Conservation (phyloP, 1,140 invertebrate species). For the Dermatophagoides farinae region DNA sequence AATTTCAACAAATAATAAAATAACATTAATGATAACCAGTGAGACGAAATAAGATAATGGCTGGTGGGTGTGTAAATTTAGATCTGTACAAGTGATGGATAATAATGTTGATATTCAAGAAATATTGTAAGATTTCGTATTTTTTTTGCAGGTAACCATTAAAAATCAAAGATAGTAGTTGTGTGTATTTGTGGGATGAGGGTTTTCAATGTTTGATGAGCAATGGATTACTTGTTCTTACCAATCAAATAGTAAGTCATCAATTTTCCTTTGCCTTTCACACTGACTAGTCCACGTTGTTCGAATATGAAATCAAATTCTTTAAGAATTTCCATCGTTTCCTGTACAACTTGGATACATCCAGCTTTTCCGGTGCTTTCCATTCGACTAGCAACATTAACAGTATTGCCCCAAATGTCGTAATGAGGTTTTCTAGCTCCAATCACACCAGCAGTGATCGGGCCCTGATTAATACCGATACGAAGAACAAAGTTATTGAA, state of each 20-base stretch:
- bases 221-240: neutral
- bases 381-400: slow-evolving; percentile 87
- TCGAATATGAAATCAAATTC: slow-evolving; percentile 73
- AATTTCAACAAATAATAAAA: too few species aligned
- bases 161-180: too few species aligned
- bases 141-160: too few species aligned
- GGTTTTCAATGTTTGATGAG: too few species aligned
- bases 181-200: too few species aligned
- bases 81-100: too few species aligned
- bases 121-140: too few species aligned
- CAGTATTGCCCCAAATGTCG: slow-evolving; percentile 76
- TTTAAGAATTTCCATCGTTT: slow-evolving; percentile 63
- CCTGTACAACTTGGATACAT: slow-evolving; percentile 81
- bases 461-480: slow-evolving; percentile 87
- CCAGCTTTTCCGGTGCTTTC: slow-evolving; percentile 88
- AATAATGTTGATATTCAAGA: too few species aligned
- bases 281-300: slow-evolving; percentile 67
- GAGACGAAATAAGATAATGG: too few species aligned
- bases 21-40: too few species aligned
- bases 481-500: slow-evolving; percentile 86
- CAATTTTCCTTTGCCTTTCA: slow-evolving; percentile 84
- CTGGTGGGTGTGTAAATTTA: too few species aligned
- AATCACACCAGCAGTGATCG: slow-evolving; percentile 82
- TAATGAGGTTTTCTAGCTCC: slow-evolving; percentile 84
- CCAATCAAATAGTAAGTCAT: slow-evolving; percentile 66